phyloP scores from a whole-genome alignment of 1,140 invertebrate species.

The Caligus rogercresseyi region DNA sequence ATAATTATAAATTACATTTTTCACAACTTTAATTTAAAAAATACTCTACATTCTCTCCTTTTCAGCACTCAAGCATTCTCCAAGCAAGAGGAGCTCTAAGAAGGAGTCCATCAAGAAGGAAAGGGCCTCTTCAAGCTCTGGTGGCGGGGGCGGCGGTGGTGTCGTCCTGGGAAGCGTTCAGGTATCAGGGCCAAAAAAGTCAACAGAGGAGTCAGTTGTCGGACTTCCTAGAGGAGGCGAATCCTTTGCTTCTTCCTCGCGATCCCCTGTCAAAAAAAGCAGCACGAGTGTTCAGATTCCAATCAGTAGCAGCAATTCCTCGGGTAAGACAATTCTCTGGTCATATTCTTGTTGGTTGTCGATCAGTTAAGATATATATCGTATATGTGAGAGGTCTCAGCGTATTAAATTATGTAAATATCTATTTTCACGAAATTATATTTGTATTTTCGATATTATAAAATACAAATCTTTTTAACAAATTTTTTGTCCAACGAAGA shows the following conservation, averaged over 20 bases:
- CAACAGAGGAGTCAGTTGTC: not conserved
- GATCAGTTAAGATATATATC: conserved; percentile 23
- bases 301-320: not conserved
- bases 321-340: not conserved
- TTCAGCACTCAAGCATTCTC: conserved; percentile 17
- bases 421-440: too few species aligned
- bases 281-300: not conserved
- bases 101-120: conserved; percentile 3
- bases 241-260: not conserved
- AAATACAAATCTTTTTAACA: too few species aligned
- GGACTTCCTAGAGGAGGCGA: too few species aligned
- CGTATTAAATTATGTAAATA: too few species aligned
- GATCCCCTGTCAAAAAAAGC: not conserved
- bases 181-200: not conserved
- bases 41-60: not conserved
- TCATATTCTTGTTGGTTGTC: conserved; percentile 12
- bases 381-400: conserved; percentile 18
- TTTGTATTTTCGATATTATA: too few species aligned
- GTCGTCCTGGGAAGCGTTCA: not conserved
- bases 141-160: not conserved
- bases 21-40: not conserved
- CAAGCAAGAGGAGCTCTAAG: conserved; percentile 6
- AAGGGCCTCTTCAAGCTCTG: not conserved
- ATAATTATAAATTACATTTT: too few species aligned
- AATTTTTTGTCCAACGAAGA: too few species aligned